phyloP scores from a whole-genome alignment of 1,140 invertebrate species.

The Spodoptera frugiperda region DNA sequence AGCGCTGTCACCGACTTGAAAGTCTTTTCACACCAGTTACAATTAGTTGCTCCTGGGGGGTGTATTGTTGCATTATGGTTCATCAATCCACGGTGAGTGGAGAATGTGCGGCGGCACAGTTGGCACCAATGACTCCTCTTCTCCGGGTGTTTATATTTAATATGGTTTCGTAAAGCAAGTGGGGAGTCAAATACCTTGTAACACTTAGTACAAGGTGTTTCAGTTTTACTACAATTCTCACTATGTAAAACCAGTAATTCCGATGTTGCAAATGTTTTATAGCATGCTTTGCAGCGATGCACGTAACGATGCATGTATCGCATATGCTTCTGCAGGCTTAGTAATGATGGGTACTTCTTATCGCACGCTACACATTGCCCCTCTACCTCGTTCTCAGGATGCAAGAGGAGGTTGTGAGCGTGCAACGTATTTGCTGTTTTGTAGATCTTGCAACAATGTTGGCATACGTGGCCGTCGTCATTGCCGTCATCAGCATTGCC shows the following conservation, averaged over 20 bases:
- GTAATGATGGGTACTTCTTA: constrained; percentile 66
- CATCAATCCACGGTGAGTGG: constrained; percentile 58
- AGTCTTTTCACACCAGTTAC: constrained; percentile 58
- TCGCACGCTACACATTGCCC: constrained; percentile 63
- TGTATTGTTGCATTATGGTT: constrained; percentile 70
- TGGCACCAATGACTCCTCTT: constrained; percentile 62
- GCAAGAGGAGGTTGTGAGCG: constrained; percentile 64
- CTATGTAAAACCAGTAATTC: constrained; percentile 57
- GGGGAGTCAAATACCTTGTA: constrained; percentile 66
- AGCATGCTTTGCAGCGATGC: constrained; percentile 69
- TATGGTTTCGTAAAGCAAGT: constrained; percentile 69
- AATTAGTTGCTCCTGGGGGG: constrained; percentile 58
- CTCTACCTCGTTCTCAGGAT: constrained; percentile 57
- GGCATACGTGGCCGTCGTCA: constrained; percentile 55
- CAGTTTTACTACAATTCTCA: constrained; percentile 56
- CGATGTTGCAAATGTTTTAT: constrained; percentile 63
- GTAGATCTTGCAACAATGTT: constrained; percentile 67
- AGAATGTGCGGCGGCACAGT: constrained; percentile 66
- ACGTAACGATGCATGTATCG: constrained; percentile 71
- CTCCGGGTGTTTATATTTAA: constrained; percentile 70
- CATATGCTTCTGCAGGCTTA: constrained; percentile 72
- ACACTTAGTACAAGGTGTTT: constrained; percentile 62
- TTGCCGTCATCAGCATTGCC: constrained; percentile 35
- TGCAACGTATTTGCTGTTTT: constrained; percentile 64
- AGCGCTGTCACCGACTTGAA: constrained; percentile 65